Evolutionary conservation across 2,888 invertebrate genomes (phyloP).

Genomic region (Cancer borealis): DNA sequence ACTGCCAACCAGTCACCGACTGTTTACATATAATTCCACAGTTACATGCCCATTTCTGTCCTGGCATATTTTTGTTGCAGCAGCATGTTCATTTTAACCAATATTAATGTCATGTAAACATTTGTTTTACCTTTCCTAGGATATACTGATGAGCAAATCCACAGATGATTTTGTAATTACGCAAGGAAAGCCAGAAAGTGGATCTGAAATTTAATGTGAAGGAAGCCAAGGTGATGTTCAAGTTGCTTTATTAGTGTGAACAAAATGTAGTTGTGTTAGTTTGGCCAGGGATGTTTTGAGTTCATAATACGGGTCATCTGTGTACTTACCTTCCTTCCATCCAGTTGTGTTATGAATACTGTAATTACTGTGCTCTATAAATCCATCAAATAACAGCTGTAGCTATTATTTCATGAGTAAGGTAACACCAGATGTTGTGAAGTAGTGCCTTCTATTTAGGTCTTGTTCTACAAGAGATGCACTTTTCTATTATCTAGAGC

Average conservation of each 20-base stretch:
- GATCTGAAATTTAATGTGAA: too few relatives aligned
- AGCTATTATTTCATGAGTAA: too few relatives aligned
- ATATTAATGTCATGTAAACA: too few relatives aligned
- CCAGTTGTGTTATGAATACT: not conserved
- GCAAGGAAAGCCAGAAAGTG: too few relatives aligned
- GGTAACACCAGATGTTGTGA: too few relatives aligned
- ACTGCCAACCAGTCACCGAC: too few relatives aligned
- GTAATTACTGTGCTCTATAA: not conserved
- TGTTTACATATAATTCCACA: too few relatives aligned
- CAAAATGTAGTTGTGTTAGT: not conserved
- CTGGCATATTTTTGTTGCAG: too few relatives aligned
- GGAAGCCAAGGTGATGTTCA: not conserved
- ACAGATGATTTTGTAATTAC: too few relatives aligned
- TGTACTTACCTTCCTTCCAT: not conserved
- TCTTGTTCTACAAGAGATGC: not conserved
- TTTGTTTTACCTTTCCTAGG: not conserved
- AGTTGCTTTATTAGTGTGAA: not conserved
- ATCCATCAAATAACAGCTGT: not conserved
- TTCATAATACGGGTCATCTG: not conserved
- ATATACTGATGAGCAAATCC: not conserved
- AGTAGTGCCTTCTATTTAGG: not conserved
- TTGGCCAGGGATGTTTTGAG: not conserved
- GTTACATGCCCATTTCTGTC: too few relatives aligned
- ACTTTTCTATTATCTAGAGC: not conserved
- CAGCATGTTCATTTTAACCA: too few relatives aligned